Evolutionary conservation across 2,797 vertebrate genomes (phyloP).

Genomic region (Ctenopoma multispine): DNA sequence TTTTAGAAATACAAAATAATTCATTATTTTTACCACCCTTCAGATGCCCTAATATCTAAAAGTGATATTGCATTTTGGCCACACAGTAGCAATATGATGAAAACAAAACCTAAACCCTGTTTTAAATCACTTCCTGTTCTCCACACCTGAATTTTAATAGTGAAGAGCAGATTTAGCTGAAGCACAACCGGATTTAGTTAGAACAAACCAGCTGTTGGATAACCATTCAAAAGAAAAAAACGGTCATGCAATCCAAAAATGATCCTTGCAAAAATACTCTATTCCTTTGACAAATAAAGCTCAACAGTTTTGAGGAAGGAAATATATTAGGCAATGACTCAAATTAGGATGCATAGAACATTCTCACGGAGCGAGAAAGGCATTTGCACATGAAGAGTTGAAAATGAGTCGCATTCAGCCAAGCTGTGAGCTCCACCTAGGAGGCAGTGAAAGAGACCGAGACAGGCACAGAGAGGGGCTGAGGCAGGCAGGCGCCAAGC

Average conservation of each 20-base stretch:
- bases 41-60: conserved; percentile 2
- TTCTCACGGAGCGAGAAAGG: conserved; percentile 64
- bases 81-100: background rate
- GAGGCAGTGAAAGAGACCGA: conserved; percentile 80
- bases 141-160: conserved; percentile 23
- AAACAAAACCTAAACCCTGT: conserved; percentile 1
- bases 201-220: conserved; percentile 57
- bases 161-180: conserved; percentile 26
- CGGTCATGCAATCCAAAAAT: conserved; percentile 44
- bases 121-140: background rate
- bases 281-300: conserved; percentile 66
- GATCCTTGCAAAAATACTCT: conserved; percentile 50
- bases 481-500: conserved; percentile 77
- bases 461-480: conserved; percentile 73
- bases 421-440: conserved; percentile 82
- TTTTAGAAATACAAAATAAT: background rate
- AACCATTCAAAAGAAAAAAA: conserved; percentile 47
- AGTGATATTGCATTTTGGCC: conserved; percentile 26
- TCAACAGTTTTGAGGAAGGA: conserved; percentile 52
- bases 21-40: conserved; percentile 18
- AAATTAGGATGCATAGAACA: conserved; percentile 81
- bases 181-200: conserved; percentile 27
- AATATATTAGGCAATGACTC: conserved; percentile 71
- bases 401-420: conserved; percentile 83
- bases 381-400: conserved; percentile 84